A percentile compares a stretch with the other conserved stretches of the same genome.
phyloP scores from a whole-genome alignment of 2,113 vertebrate species.

The Conger conger region DNA sequence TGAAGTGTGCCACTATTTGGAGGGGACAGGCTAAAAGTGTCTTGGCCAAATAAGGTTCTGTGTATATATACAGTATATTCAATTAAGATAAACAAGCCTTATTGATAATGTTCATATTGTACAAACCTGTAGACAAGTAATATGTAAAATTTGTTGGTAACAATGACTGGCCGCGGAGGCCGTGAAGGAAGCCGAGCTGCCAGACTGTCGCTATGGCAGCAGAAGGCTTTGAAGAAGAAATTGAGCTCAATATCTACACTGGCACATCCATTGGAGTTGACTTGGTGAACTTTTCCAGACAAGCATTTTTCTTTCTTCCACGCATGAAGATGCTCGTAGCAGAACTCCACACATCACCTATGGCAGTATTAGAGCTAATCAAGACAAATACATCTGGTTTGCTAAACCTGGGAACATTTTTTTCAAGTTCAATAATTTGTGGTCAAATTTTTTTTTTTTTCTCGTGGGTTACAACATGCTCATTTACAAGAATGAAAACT shows the following conservation, averaged over 20 bases:
- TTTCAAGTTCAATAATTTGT: background rate
- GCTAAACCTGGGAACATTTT: background rate
- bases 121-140: background rate
- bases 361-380: background rate
- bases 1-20: background rate
- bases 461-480: background rate
- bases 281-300: background rate
- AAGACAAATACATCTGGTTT: background rate
- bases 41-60: background rate
- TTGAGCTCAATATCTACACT: background rate
- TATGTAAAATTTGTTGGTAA: background rate
- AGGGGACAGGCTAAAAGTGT: background rate
- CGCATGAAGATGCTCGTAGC: background rate
- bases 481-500: constrained; percentile 2
- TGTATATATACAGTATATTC: background rate
- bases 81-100: background rate
- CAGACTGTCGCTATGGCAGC: background rate
- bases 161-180: background rate
- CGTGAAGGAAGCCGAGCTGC: background rate
- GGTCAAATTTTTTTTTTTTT: constrained; percentile 8
- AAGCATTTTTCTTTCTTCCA: too few relatives aligned
- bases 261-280: background rate
- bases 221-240: background rate
- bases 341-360: background rate
- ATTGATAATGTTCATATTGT: background rate